Evolutionary conservation across 2,888 invertebrate species (phyloP).

Genomic region (Atrina japonica): DNA sequence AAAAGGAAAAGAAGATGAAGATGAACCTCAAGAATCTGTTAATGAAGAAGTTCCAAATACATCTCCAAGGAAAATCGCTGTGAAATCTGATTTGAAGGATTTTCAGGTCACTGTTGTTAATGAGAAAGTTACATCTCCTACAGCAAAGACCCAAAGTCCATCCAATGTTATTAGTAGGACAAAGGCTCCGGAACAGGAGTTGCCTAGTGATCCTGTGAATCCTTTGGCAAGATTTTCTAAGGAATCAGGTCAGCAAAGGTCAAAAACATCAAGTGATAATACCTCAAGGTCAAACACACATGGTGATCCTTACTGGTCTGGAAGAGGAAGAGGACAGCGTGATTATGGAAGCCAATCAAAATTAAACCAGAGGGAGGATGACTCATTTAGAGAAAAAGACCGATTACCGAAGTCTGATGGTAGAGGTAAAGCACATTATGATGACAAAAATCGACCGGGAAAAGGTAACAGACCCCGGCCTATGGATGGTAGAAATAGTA

Average conservation of each 20-base stretch:
- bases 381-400: background rate
- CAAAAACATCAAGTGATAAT: slow-evolving; percentile 11
- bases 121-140: slow-evolving; percentile 21
- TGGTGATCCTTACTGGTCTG: background rate
- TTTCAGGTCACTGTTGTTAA: slow-evolving; percentile 68
- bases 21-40: slow-evolving; percentile 34
- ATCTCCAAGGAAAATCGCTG: slow-evolving; percentile 41
- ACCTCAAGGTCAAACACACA: background rate
- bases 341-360: background rate
- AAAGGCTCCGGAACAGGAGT: too few relatives aligned
- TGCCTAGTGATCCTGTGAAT: slow-evolving; percentile 17
- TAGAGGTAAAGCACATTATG: background rate
- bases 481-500: slow-evolving; percentile 40
- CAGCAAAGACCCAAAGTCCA: slow-evolving; percentile 7
- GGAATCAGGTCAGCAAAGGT: background rate
- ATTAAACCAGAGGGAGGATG: slow-evolving; percentile 6
- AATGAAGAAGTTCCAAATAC: slow-evolving; percentile 25
- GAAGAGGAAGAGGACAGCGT: too few relatives aligned
- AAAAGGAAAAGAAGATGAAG: slow-evolving; percentile 39
- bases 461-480: slow-evolving; percentile 16
- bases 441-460: slow-evolving; percentile 12
- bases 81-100: slow-evolving; percentile 54
- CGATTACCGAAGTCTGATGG: background rate
- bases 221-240: slow-evolving; percentile 10
- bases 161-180: background rate